A percentile compares a stretch with the other conserved stretches of the same genome.
Conservation (phyloP, 2,888 invertebrate genomes). For the Drosophila sordidapex region DNA sequence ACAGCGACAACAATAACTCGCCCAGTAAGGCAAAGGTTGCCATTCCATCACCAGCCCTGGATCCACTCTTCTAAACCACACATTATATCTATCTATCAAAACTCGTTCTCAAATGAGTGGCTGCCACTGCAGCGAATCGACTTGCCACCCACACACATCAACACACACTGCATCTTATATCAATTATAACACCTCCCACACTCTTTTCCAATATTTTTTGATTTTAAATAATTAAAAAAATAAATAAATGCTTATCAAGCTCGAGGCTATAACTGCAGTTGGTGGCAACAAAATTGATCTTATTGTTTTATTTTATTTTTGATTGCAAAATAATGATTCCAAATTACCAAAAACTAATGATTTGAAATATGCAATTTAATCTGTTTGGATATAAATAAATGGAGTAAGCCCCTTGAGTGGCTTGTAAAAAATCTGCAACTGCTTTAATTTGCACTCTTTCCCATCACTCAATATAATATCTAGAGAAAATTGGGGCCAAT, state of each 20-base stretch:
- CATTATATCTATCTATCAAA: constrained; percentile 1
- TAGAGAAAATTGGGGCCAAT: constrained; percentile 1
- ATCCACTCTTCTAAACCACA: background rate
- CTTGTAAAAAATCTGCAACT: too few relatives aligned
- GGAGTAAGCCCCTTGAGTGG: background rate
- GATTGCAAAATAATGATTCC: background rate
- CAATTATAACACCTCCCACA: background rate
- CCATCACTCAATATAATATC: constrained; percentile 1
- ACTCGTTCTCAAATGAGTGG: background rate
- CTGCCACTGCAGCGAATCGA: background rate
- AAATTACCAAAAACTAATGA: too few relatives aligned
- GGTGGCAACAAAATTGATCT: background rate
- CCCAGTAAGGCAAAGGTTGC: background rate
- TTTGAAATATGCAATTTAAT: background rate
- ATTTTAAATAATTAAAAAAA: background rate
- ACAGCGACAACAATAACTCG: background rate
- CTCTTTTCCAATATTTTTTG: background rate
- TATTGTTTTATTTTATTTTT: background rate
- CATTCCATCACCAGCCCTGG: background rate
- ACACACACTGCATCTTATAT: background rate
- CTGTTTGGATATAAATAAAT: background rate
- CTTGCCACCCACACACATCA: background rate
- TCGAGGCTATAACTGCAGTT: background rate
- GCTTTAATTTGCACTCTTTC: background rate
- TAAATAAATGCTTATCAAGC: background rate